These are phyloP conservation scores for Carassius carassius DNA, from an alignment of 2,113 vertebrate species.

Conservation along the genomic window DNA sequence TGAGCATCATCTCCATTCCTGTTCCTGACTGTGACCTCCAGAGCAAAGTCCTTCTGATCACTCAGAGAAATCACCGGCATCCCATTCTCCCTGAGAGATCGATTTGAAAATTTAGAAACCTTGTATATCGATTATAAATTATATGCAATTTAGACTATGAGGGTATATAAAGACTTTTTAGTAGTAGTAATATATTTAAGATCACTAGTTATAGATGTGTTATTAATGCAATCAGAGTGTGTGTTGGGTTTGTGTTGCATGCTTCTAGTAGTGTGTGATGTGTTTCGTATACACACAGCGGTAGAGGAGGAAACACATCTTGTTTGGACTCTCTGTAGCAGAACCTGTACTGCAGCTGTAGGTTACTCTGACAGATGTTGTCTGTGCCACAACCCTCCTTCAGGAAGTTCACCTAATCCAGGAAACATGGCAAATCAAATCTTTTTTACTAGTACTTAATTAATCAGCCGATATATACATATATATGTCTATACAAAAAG, in stretches of 20 bases:
- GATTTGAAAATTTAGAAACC: background rate
- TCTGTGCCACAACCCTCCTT: slow-evolving; percentile 95
- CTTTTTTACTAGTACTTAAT: too few relatives aligned
- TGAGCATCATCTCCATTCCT: slow-evolving; percentile 89
- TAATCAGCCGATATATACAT: too few relatives aligned
- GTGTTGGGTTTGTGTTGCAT: too few relatives aligned
- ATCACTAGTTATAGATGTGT: too few relatives aligned
- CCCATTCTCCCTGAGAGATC: slow-evolving; percentile 76
- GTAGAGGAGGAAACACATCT: slow-evolving; percentile 80
- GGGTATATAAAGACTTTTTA: too few relatives aligned
- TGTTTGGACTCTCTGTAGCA: slow-evolving; percentile 82
- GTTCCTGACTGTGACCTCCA: slow-evolving; percentile 88
- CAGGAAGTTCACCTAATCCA: slow-evolving; percentile 87
- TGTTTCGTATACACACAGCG: slow-evolving; percentile 74
- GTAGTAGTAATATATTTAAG: too few relatives aligned
- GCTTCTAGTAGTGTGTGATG: background rate
- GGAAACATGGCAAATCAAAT: slow-evolving; percentile 9
- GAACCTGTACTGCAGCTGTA: slow-evolving; percentile 87
- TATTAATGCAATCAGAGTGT: too few relatives aligned
- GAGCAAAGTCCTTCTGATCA: slow-evolving; percentile 89
- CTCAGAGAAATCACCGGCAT: slow-evolving; percentile 84
- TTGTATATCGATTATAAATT: too few relatives aligned
- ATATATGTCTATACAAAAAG: too few relatives aligned
- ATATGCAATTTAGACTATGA: background rate
- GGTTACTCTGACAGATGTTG: slow-evolving; percentile 89